Percentiles rank a stretch among this genome's conserved stretches.
Evolutionary conservation across 2,888 invertebrate genomes (phyloP).

Genomic region (Aproaerema taeniolella): DNA sequence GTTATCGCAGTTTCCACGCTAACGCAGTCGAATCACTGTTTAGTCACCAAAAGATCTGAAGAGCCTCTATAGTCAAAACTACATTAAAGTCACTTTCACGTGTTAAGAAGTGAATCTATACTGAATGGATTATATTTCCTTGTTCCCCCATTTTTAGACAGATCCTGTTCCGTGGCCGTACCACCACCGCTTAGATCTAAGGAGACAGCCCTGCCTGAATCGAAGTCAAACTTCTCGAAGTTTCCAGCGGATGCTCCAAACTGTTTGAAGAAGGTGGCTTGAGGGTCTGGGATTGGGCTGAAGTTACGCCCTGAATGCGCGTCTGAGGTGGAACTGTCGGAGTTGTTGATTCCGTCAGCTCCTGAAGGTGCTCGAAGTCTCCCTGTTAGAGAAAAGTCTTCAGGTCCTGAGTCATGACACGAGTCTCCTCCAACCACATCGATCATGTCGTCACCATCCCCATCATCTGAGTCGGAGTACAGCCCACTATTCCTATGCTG

Average conservation of each 20-base stretch:
- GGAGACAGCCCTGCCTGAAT: slow-evolving; percentile 67
- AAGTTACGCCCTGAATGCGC: slow-evolving; percentile 63
- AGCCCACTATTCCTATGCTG: slow-evolving; percentile 82
- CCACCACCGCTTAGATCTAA: slow-evolving; percentile 66
- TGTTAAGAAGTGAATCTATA: slow-evolving; percentile 91
- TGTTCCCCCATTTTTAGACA: slow-evolving; percentile 73
- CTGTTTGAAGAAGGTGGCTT: slow-evolving; percentile 65
- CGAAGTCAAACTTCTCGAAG: slow-evolving; percentile 72
- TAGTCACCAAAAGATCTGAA: slow-evolving; percentile 28
- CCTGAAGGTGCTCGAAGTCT: slow-evolving; percentile 77
- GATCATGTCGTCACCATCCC: slow-evolving; percentile 84
- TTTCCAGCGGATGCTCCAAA: slow-evolving; percentile 53
- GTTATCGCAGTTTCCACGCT: too few species aligned
- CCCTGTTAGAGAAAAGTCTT: slow-evolving; percentile 79
- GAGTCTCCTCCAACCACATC: slow-evolving; percentile 91
- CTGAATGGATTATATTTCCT: slow-evolving; percentile 90
- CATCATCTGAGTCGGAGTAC: slow-evolving; percentile 79
- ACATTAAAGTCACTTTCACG: slow-evolving; percentile 71
- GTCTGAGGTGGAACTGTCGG: slow-evolving; percentile 74
- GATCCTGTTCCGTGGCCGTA: slow-evolving; percentile 61
- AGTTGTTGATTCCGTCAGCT: slow-evolving; percentile 77
- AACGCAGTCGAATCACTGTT: slow-evolving; percentile 31
- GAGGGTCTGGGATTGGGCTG: slow-evolving; percentile 66
- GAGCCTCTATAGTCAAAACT: slow-evolving; percentile 55
- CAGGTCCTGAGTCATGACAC: slow-evolving; percentile 81